A percentile compares a stretch with the other conserved stretches of the same genome.
Evolutionary conservation across 2,113 vertebrate species (phyloP).

Genomic region (Recurvirostra avosetta): DNA sequence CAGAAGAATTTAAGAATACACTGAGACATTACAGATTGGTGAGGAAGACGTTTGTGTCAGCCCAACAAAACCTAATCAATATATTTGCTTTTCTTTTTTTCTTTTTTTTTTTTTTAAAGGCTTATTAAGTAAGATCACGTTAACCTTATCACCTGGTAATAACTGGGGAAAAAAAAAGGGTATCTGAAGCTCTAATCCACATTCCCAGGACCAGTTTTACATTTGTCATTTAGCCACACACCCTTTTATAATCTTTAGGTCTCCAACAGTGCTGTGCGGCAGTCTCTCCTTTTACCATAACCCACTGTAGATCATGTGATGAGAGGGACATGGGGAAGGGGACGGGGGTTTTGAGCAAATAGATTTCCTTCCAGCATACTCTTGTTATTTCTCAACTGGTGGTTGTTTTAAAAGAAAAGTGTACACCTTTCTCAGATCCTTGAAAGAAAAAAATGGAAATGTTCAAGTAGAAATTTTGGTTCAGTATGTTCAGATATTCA

Average conservation of each 20-base stretch:
- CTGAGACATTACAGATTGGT: background rate
- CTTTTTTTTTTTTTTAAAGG: background rate
- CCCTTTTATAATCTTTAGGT: background rate
- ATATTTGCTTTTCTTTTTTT: background rate
- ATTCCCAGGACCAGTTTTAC: background rate
- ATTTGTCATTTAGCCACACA: background rate
- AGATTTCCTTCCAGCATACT: background rate
- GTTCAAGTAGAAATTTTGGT: background rate
- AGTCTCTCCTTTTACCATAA: background rate
- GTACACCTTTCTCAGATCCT: background rate
- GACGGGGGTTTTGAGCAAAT: background rate
- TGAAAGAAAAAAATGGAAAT: background rate
- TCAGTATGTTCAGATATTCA: background rate
- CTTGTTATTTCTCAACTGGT: background rate
- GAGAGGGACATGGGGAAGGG: background rate
- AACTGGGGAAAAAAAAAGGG: background rate
- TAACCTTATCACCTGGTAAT: background rate
- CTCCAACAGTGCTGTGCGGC: background rate
- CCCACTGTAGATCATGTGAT: background rate
- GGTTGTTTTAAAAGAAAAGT: background rate
- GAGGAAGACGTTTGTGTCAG: background rate
- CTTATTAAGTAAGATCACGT: background rate
- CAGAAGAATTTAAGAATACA: background rate
- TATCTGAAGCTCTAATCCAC: background rate
- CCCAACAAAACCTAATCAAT: background rate